phyloP scores from a whole-genome alignment of 2,797 vertebrate species.

The Dendrocincla fuliginosa region DNA sequence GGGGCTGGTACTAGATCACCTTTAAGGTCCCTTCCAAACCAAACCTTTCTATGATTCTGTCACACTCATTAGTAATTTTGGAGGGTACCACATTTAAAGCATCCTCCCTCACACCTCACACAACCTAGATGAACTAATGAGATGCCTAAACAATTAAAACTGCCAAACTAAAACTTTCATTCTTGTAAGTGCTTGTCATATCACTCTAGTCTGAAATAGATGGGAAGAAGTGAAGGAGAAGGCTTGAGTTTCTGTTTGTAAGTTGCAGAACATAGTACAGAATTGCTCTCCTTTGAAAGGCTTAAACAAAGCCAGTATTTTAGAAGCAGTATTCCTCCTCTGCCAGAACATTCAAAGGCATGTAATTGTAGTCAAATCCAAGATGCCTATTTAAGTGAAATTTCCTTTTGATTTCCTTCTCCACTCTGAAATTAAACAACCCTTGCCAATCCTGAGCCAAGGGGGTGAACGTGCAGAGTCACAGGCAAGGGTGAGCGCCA shows the following conservation, averaged over 20 bases:
- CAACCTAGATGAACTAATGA: background rate
- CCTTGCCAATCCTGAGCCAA: background rate
- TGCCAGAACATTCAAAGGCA: background rate
- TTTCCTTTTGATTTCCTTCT: slow-evolving; percentile 14
- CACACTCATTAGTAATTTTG: background rate
- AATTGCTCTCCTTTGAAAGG: background rate
- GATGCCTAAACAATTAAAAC: background rate
- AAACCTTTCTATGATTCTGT: background rate
- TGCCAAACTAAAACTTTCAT: background rate
- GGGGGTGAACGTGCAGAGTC: background rate
- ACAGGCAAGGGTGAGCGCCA: background rate
- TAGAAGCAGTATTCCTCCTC: background rate
- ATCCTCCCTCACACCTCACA: background rate
- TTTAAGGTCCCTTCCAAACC: background rate
- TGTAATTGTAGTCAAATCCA: background rate
- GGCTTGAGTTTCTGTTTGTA: background rate
- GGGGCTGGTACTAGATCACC: background rate
- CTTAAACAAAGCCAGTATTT: background rate
- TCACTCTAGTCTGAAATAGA: background rate
- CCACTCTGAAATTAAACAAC: background rate
- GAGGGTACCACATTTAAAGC: background rate
- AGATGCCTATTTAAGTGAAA: background rate
- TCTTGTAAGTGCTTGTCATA: background rate
- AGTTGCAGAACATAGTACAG: background rate
- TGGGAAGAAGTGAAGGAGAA: background rate